phyloP scores from a whole-genome alignment of 2,113 vertebrate species.

The Psammodynastes pulverulentus region DNA sequence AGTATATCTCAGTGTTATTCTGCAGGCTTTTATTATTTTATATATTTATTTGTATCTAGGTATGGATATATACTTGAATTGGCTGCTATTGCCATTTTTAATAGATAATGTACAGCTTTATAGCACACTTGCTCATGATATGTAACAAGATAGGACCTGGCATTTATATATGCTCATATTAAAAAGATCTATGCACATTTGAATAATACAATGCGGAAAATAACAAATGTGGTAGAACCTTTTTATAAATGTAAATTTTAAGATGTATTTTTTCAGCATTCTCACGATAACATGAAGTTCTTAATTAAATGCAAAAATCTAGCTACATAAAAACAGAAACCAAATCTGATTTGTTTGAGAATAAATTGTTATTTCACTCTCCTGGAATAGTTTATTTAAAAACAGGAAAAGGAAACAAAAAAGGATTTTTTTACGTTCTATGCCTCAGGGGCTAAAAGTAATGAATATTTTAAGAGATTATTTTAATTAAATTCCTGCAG shows the following conservation, averaged over 20 bases:
- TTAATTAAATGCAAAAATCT: constrained; percentile 78
- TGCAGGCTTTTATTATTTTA: constrained; percentile 22
- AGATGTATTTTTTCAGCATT: constrained; percentile 62
- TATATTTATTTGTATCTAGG: constrained; percentile 12
- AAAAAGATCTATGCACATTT: constrained; percentile 65
- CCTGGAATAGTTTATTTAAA: constrained; percentile 80
- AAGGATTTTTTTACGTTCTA: constrained; percentile 68
- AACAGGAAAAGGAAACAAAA: constrained; percentile 80
- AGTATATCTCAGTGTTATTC: constrained; percentile 32
- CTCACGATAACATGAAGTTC: constrained; percentile 72
- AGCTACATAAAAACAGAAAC: constrained; percentile 74
- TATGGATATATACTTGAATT: constrained; percentile 23
- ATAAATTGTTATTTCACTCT: constrained; percentile 76
- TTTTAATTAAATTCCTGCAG: constrained; percentile 89
- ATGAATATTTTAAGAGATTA: constrained; percentile 91
- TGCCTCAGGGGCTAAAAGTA: constrained; percentile 79
- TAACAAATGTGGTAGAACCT: constrained; percentile 56
- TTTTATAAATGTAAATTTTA: constrained; percentile 61
- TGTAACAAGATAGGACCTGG: constrained; percentile 62
- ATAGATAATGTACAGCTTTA: constrained; percentile 51
- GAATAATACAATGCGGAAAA: constrained; percentile 52
- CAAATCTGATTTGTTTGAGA: constrained; percentile 78
- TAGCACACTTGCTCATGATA: constrained; percentile 50
- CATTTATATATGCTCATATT: constrained; percentile 60
- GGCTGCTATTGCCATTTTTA: constrained; percentile 21